Base-by-base conservation (phyloP, 2,113 vertebrate genomes). In the Siniperca knerii region DNA sequence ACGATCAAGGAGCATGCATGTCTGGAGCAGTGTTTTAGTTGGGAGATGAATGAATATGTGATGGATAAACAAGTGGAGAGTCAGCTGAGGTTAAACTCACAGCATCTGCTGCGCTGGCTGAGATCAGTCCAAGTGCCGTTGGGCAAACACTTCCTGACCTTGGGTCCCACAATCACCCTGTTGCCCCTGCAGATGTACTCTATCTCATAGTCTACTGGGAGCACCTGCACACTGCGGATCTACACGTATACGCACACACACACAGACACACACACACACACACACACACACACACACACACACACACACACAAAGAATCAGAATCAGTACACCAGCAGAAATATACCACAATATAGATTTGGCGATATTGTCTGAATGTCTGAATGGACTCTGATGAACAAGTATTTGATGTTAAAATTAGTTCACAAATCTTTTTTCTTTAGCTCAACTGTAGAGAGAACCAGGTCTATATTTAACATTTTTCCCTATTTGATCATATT, bases 131-230 rank as follows among this genome's bases (percentile, higher is more conserved):
- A 98, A 69, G 96, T 96, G 61, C 97, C 97, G 0, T 96, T 96
- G 37, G 94, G 95, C 25, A 97, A 94, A 81, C 97, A 98, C 92
- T 98, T 97, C 58, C 97, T 97, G 75, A 98, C 97, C 67, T 98
- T 97, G 72, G 97, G 97, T 50, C 97, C 97, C 80, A 96, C 94
- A 11, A 97, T 96, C 87, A 97, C 94, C 10, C 97, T 93, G 89
- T 96, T 96, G 4, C 96, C 96, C 29, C 97, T 95, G 91, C 97
- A 98, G 83, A 98, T 97, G 78, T 97, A 97, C 86, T 98, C 97
- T 29, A 98, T 97, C 93, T 98, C 97, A 65, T 98, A 98, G 94
- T 97, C 97, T 50, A 98, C 96, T 0, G 97, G 97, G 70, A 98
- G 94, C 75, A 97, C 93, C 70, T 96, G 96, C 2, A 97, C 97